Percentiles rank a stretch among this genome's conserved stretches.
phyloP scores from a whole-genome alignment of 2,113 vertebrate genomes.

The Ancistrus triradiatus region DNA sequence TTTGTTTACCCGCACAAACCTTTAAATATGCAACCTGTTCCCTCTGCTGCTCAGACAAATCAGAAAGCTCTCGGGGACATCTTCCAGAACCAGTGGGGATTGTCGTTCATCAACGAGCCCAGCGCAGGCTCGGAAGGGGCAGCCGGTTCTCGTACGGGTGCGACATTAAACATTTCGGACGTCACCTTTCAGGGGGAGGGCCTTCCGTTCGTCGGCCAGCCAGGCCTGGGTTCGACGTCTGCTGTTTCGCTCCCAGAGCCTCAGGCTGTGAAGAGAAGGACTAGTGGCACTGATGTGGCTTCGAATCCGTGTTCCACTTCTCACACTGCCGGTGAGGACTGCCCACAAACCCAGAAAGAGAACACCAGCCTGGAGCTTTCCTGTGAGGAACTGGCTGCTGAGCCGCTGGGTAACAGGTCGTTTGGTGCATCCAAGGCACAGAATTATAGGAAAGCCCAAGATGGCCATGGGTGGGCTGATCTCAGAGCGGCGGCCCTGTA shows the following conservation, averaged over 20 bases:
- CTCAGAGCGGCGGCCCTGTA: slow-evolving; percentile 84
- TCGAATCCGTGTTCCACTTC: slow-evolving; percentile 62
- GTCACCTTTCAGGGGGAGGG: slow-evolving; percentile 48
- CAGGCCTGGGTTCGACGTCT: neutral
- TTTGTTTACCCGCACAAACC: slow-evolving; percentile 82
- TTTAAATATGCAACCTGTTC: slow-evolving; percentile 95
- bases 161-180: slow-evolving; percentile 26
- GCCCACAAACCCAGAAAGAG: slow-evolving; percentile 75
- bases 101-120: slow-evolving; percentile 98
- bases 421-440: slow-evolving; percentile 83
- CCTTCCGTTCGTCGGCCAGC: slow-evolving; percentile 10
- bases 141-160: slow-evolving; percentile 53
- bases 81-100: slow-evolving; percentile 99
- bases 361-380: slow-evolving; percentile 78
- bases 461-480: slow-evolving; percentile 81
- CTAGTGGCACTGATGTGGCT: slow-evolving; percentile 65
- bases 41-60: slow-evolving; percentile 81
- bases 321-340: slow-evolving; percentile 67
- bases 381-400: slow-evolving; percentile 82
- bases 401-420: slow-evolving; percentile 78
- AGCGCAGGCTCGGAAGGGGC: slow-evolving; percentile 81
- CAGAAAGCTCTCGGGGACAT: slow-evolving; percentile 96
- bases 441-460: slow-evolving; percentile 77
- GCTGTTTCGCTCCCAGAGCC: slow-evolving; percentile 53
- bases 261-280: slow-evolving; percentile 80